Conservation (phyloP, 2,797 vertebrate genomes). For the Orientallactaga sibirica region DNA sequence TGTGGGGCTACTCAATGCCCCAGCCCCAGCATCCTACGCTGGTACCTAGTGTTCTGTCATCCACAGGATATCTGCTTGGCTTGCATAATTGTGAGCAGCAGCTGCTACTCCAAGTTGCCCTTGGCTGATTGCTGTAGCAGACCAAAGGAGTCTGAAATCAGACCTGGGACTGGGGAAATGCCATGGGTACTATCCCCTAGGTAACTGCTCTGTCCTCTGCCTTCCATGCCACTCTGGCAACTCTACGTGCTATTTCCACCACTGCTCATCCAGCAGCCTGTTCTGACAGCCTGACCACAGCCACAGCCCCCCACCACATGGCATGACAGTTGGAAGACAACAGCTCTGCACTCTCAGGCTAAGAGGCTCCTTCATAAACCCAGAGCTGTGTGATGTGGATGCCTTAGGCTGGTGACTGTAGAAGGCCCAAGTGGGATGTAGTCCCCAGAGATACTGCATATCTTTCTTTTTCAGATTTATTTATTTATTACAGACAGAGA, state of each 20-base stretch:
- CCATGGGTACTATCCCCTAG: too few relatives aligned
- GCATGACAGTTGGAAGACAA: background rate
- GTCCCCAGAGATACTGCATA: too few relatives aligned
- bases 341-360: background rate
- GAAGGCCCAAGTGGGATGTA: too few relatives aligned
- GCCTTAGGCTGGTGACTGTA: background rate
- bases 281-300: background rate
- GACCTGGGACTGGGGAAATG: background rate
- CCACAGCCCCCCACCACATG: background rate
- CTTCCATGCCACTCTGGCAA: too few relatives aligned
- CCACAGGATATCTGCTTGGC: background rate
- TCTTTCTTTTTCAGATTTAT: too few relatives aligned
- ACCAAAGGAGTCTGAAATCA: background rate
- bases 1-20: background rate
- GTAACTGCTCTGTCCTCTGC: background rate
- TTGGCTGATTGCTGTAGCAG: background rate
- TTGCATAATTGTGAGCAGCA: background rate
- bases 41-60: fast-evolving
- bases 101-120: background rate
- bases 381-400: fast-evolving
- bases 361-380: fast-evolving
- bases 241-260: too few relatives aligned
- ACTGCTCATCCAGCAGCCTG: background rate
- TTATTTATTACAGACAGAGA: too few relatives aligned
- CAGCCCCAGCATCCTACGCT: fast-evolving